Percentiles rank a stretch among this genome's conserved stretches.
Evolutionary conservation across 2,888 invertebrate species (phyloP).

Genomic region (Watsonalla binaria): DNA sequence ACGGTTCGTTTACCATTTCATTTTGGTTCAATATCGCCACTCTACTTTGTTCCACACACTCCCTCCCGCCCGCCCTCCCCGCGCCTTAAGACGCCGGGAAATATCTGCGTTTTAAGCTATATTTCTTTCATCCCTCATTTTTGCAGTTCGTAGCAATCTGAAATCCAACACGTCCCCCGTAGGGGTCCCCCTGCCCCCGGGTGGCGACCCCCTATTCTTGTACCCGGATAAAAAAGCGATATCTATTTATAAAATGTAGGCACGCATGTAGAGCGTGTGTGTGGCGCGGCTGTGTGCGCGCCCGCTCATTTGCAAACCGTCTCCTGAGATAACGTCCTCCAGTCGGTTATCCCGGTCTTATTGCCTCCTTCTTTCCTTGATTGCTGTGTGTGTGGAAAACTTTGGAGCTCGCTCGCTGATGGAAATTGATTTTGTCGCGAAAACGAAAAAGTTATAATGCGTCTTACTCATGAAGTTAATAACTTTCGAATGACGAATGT

Average conservation of each 20-base stretch:
- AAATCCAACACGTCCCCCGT: slow-evolving; percentile 79
- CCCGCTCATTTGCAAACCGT: slow-evolving; percentile 78
- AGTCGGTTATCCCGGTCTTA: slow-evolving; percentile 76
- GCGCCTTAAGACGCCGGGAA: slow-evolving; percentile 77
- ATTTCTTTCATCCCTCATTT: slow-evolving; percentile 81
- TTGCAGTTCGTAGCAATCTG: slow-evolving; percentile 81
- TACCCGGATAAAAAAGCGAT: slow-evolving; percentile 78
- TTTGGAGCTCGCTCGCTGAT: slow-evolving; percentile 63
- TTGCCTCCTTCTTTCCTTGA: slow-evolving; percentile 74
- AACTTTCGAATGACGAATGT: slow-evolving; percentile 4
- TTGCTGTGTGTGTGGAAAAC: slow-evolving; percentile 72
- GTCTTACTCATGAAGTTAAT: slow-evolving; percentile 39
- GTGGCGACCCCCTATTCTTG: slow-evolving; percentile 74
- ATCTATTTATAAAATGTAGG: slow-evolving; percentile 78
- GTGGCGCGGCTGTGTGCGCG: slow-evolving; percentile 56
- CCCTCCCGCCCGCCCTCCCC: slow-evolving; percentile 50
- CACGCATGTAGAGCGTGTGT: slow-evolving; percentile 59
- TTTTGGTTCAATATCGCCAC: slow-evolving; percentile 79
- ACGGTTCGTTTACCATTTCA: slow-evolving; percentile 79
- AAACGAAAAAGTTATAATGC: slow-evolving; percentile 61
- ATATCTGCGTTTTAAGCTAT: slow-evolving; percentile 81
- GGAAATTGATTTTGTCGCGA: slow-evolving; percentile 66
- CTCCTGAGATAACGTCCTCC: slow-evolving; percentile 77
- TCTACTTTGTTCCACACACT: slow-evolving; percentile 79
- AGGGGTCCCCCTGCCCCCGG: slow-evolving; percentile 62